Conservation (phyloP, 92 coral and sea anemone species). For the Epizoanthus illoricatus region DNA sequence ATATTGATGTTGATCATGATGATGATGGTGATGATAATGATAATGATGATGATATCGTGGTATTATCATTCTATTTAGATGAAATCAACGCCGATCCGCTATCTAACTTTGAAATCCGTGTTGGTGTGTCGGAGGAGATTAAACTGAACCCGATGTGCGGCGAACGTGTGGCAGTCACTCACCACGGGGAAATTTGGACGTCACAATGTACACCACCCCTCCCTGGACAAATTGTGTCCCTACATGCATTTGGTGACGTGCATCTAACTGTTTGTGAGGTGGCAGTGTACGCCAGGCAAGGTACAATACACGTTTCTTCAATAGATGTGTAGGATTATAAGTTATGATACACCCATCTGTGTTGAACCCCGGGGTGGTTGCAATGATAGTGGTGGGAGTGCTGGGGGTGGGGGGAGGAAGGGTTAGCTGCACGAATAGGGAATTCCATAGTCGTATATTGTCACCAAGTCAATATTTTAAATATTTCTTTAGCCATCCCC, state of each 20-base stretch:
- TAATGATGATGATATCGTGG: too few relatives aligned
- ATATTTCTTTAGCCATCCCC: too few relatives aligned
- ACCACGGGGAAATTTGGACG: conserved; percentile 75
- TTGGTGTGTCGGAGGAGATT: conserved; percentile 62
- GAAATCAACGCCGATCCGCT: conserved; percentile 56
- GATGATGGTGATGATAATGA: too few relatives aligned
- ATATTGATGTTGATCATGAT: too few relatives aligned
- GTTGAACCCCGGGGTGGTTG: too few relatives aligned
- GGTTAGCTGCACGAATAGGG: too few relatives aligned
- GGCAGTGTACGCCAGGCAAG: conserved; percentile 78
- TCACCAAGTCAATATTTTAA: too few relatives aligned
- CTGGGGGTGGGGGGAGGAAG: too few relatives aligned
- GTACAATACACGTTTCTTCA: conserved; percentile 17
- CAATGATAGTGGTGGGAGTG: too few relatives aligned
- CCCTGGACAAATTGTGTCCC: conserved; percentile 71
- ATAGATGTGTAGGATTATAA: background rate
- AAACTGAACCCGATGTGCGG: conserved; percentile 81
- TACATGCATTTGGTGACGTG: conserved; percentile 66
- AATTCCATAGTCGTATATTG: too few relatives aligned
- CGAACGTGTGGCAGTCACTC: conserved; percentile 62
- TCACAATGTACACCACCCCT: conserved; percentile 73
- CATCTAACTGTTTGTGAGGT: conserved; percentile 67
- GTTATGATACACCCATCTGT: too few relatives aligned
- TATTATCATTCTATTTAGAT: conserved; percentile 1
- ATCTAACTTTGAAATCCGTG: conserved; percentile 65